Conservation (phyloP, 1,140 invertebrate species). For the Centruroides sculpturatus region DNA sequence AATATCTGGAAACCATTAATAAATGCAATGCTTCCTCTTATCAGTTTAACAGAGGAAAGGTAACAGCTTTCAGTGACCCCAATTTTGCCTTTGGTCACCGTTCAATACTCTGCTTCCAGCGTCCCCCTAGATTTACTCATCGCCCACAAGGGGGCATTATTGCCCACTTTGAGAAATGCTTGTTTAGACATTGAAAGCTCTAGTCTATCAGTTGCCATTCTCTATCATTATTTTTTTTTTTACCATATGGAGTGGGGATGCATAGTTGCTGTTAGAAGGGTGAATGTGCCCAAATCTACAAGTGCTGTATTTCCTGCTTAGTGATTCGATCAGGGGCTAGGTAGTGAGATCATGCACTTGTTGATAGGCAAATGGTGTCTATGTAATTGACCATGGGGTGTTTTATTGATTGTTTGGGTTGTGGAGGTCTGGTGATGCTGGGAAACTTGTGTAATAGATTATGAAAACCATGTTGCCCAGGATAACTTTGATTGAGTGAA, state of each 20-base stretch:
- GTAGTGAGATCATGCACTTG: constrained; percentile 1
- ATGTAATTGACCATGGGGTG: constrained; percentile 7
- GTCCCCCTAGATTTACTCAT: too few species aligned
- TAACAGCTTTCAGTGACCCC: too few species aligned
- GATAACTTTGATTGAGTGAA: background rate
- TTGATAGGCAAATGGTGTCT: constrained; percentile 7
- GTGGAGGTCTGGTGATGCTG: background rate
- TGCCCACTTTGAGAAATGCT: too few species aligned
- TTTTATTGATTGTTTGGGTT: constrained; percentile 1
- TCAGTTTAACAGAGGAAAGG: too few species aligned
- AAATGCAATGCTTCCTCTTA: too few species aligned
- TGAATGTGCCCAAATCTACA: constrained; percentile 13
- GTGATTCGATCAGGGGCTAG: constrained; percentile 10
- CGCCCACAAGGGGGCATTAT: too few species aligned
- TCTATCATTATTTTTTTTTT: constrained; percentile 10
- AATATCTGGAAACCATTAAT: too few species aligned
- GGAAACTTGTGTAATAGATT: constrained; percentile 4
- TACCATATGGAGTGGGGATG: constrained; percentile 21
- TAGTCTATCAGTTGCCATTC: constrained; percentile 20
- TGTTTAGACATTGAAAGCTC: constrained; percentile 20
- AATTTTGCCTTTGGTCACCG: too few species aligned
- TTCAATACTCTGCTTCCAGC: too few species aligned
- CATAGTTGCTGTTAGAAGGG: constrained; percentile 7
- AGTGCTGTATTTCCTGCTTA: constrained; percentile 9
- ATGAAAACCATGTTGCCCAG: background rate